Evolutionary conservation across 2,888 invertebrate species (phyloP), one percentile per base, ranked within the genome.

Genomic region (Spisula subtruncata): DNA sequence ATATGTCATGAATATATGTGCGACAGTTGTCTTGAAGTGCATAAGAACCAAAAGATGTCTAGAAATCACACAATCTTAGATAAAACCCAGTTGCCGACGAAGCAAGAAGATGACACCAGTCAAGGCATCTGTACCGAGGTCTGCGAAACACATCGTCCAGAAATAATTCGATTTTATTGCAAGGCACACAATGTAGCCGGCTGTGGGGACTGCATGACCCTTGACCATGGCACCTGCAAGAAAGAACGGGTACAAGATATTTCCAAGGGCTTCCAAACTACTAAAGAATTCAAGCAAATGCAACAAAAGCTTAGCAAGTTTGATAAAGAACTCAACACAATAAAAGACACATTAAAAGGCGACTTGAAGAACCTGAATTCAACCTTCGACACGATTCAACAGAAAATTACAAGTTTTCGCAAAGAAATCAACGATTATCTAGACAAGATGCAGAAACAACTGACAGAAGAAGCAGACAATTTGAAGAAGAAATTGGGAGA

Each of bases 191-290:
- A 81, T 81, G 32, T 20, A 51, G 0, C 51, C 51, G 81, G 81
- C 35, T 81, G 81, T 51, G 81, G 51, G 16, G 81, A 81, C 29
- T 81, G 81, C 16, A 81, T 81, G 81, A 41, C 51, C 0, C 51
- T 51, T 12, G 1, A 81, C 4, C 81, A 81, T 51, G 12, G n/a
- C 20, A 18, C 32, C 29, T 81, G 81, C 48, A 48, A 51, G 48
- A 51, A 51, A 51, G 51, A 81, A 2, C n/a, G 48, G 14, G n/a
- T 51, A 0, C 81, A 81, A 51, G 81, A 81, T 51, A 81, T 81
- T 25, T 48, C 81, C 10, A 25, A 16, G n/a, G 25, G 81, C 2
- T 81, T 51, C 54, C 48, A 29, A 29, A 14, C n/a, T 1, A 18
- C n/a, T 5, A 29, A n/a, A 18, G 51, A 81, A 51, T 51, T 51